phyloP scores from a whole-genome alignment of 2,797 vertebrate species.

The Sternarchorhynchus goeldii region DNA sequence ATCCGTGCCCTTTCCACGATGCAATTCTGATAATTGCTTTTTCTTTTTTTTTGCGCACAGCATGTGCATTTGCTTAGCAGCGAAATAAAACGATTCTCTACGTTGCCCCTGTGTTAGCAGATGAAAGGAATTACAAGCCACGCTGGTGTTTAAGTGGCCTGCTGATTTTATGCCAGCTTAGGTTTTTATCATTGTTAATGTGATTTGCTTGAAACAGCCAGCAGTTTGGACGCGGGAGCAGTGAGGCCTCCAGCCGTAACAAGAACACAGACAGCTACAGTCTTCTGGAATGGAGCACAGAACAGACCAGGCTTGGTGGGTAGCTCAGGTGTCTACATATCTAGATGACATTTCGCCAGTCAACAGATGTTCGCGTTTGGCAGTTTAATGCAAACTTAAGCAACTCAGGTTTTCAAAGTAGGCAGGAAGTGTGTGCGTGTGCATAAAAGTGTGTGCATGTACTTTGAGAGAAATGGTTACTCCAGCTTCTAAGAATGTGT shows the following conservation, averaged over 20 bases:
- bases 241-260: not conserved
- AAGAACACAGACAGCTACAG: not conserved
- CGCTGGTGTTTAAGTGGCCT: conserved; percentile 62
- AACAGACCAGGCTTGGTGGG: not conserved
- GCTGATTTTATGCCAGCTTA: conserved; percentile 69
- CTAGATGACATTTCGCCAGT: conserved; percentile 24
- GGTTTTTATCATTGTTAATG: conserved; percentile 64
- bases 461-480: conserved; percentile 3
- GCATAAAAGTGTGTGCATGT: conserved; percentile 26
- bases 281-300: not conserved
- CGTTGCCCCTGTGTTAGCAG: conserved; percentile 32
- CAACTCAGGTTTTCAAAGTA: not conserved
- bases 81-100: conserved; percentile 31
- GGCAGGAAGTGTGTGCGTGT: conserved; percentile 17
- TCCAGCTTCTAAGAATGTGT: not conserved
- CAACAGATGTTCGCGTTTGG: conserved; percentile 6
- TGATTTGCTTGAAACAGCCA: conserved; percentile 58
- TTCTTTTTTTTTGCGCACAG: not conserved
- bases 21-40: not conserved
- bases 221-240: conserved; percentile 59
- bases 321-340: conserved; percentile 18
- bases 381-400: conserved; percentile 7
- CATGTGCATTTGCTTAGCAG: not conserved
- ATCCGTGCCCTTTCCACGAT: not conserved
- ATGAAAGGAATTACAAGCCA: conserved; percentile 39